Evolutionary conservation across 1,140 invertebrate genomes (phyloP), one percentile per base, ranked within the genome.

Genomic region (Orussus abietinus): DNA sequence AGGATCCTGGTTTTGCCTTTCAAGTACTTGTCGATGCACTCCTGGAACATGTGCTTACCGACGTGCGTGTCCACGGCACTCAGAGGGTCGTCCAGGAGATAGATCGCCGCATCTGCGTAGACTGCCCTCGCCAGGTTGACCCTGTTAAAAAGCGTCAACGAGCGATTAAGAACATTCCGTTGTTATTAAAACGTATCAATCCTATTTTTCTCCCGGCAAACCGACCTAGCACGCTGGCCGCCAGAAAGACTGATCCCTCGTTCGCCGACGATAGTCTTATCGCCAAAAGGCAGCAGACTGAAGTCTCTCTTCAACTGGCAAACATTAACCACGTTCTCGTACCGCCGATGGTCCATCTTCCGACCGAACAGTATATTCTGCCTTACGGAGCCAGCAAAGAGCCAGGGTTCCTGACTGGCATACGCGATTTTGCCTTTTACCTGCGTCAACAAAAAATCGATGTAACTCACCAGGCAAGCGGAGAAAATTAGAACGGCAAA

Each of bases 331-430:
- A 84, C 79, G 39, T 77, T 72, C 19, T 76, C 74, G 44, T 85
- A 85, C 14, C 74, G 74, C 40, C 77, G 65, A 53, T 76, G 70
- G 48, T 85, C 73, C 57, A 77, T 80, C 5, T 77, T 66, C 45
- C 79, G 75, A 4, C 88, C 89, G 58, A 93, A 92, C 0, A 90
- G 59, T 37, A 94, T 90, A 62, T 94, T 94, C 45, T 92, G 85
- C 10, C 83, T 72, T 0, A 83, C 75, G 4, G 71, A 71, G 10
- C 72, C 74, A 3, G 73, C 72, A 11, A 78, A 77, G 0, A 88
- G 60, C 86, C 86, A 90, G 1, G 85, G 78, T 48, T 87, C 82
- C 66, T 90, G 86, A 51, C 83, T 75, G 0, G 82, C 79, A 38
- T 83, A 88, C 1, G 83, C 78, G 1, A 86, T 59, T 26, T 65